Conservation (phyloP, 2,113 vertebrate genomes). For the Pungitius pungitius region DNA sequence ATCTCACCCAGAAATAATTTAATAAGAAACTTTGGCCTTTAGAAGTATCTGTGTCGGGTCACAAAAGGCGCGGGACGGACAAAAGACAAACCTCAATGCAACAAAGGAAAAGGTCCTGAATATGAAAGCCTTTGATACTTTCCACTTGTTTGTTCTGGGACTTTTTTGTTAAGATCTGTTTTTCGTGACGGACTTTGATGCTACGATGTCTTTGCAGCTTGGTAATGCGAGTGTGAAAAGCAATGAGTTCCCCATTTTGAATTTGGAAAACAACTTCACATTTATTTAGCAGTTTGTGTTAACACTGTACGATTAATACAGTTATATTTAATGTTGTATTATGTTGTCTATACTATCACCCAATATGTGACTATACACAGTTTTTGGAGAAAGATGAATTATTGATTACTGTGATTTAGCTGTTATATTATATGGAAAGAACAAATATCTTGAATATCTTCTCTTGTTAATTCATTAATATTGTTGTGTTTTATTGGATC, state of each 20-base stretch:
- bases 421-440: not conserved
- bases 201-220: slow-evolving; percentile 32
- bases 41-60: slow-evolving; percentile 79
- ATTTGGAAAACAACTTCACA: slow-evolving; percentile 3
- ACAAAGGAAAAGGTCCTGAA: slow-evolving; percentile 77
- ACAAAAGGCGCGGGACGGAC: slow-evolving; percentile 76
- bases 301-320: not conserved
- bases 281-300: not conserved
- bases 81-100: slow-evolving; percentile 77
- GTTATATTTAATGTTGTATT: not conserved
- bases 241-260: not conserved
- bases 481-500: not conserved
- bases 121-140: slow-evolving; percentile 72
- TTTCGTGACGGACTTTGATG: slow-evolving; percentile 64
- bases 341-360: not conserved
- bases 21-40: slow-evolving; percentile 86
- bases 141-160: slow-evolving; percentile 70
- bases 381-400: not conserved
- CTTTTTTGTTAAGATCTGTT: slow-evolving; percentile 69
- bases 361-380: not conserved
- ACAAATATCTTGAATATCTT: not conserved
- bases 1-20: slow-evolving; percentile 89
- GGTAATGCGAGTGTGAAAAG: not conserved
- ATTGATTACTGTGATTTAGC: not conserved
- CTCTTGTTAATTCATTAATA: not conserved